Evolutionary conservation across 1,140 invertebrate species (phyloP).

Genomic region (Lineus longissimus): DNA sequence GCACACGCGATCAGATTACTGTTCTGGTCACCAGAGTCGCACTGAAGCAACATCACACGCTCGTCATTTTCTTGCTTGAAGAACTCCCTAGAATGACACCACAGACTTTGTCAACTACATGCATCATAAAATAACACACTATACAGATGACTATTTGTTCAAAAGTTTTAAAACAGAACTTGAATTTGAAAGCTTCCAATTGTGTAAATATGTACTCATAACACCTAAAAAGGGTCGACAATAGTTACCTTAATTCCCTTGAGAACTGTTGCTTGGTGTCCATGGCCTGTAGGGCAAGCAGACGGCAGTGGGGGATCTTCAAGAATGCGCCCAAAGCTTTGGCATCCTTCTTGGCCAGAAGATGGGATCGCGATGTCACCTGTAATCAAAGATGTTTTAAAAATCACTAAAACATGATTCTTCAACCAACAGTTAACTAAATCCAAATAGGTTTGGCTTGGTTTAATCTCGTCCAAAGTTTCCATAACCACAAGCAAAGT

Average conservation of each 20-base stretch:
- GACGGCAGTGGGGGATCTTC: neutral
- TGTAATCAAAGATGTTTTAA: neutral
- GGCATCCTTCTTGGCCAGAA: slow-evolving; percentile 12
- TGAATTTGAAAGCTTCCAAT: too few relatives aligned
- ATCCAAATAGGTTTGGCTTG: too few relatives aligned
- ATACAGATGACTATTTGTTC: slow-evolving; percentile 14
- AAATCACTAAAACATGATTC: too few relatives aligned
- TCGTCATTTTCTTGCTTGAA: slow-evolving; percentile 18
- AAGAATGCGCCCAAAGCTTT: slow-evolving; percentile 6
- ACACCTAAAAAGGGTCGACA: neutral
- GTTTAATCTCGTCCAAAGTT: too few relatives aligned
- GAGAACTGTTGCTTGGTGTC: slow-evolving; percentile 28
- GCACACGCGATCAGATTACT: slow-evolving; percentile 39
- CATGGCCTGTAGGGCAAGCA: slow-evolving; percentile 18
- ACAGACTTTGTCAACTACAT: too few relatives aligned
- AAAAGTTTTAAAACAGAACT: too few relatives aligned
- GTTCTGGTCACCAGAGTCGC: slow-evolving; percentile 41
- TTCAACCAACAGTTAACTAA: too few relatives aligned
- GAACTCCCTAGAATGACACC: slow-evolving; percentile 27
- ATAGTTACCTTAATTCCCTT: slow-evolving; percentile 16
- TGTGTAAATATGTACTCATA: neutral
- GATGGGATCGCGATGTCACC: slow-evolving; percentile 22
- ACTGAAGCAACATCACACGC: slow-evolving; percentile 39
- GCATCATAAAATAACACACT: slow-evolving; percentile 17
- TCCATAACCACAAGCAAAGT: too few relatives aligned